These are phyloP conservation scores for Tenthredo mesomela DNA, from an alignment of 2,888 invertebrate genomes.

Conservation along the genomic window DNA sequence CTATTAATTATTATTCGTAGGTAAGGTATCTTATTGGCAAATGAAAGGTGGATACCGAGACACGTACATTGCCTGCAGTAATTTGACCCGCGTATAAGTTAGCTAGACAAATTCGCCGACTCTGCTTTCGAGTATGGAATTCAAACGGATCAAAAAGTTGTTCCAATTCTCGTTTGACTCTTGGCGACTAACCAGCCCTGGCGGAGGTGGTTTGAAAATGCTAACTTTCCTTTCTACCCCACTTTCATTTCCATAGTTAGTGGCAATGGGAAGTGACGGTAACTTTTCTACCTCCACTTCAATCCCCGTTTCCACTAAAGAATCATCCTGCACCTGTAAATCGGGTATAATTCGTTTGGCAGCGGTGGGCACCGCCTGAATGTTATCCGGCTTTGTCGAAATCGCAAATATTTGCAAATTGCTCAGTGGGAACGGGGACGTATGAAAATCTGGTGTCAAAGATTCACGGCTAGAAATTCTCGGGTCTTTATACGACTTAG, in stretches of 20 bases:
- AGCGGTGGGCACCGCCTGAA: slow-evolving; percentile 64
- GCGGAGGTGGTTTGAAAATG: slow-evolving; percentile 75
- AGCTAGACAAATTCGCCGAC: slow-evolving; percentile 78
- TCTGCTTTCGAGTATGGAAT: slow-evolving; percentile 78
- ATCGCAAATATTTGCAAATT: slow-evolving; percentile 74
- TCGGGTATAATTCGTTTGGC: slow-evolving; percentile 60
- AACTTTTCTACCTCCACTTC: slow-evolving; percentile 54
- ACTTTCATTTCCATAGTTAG: slow-evolving; percentile 58
- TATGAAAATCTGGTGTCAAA: background rate
- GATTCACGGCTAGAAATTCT: slow-evolving; percentile 57
- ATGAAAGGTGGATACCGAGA: background rate
- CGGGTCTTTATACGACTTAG: slow-evolving; percentile 61
- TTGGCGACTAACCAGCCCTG: slow-evolving; percentile 73
- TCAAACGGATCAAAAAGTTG: slow-evolving; percentile 78
- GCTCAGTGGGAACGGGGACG: slow-evolving; percentile 67
- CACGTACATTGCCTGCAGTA: background rate
- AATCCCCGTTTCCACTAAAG: background rate
- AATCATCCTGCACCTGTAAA: background rate
- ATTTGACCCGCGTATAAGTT: background rate
- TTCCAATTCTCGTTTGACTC: slow-evolving; percentile 79
- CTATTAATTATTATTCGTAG: background rate
- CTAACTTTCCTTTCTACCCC: slow-evolving; percentile 70
- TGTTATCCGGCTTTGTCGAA: slow-evolving; percentile 71
- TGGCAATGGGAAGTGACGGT: slow-evolving; percentile 70
- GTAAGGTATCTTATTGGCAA: background rate